phyloP scores from a whole-genome alignment of 2,888 invertebrate genomes.

The Leistus spinibarbis region DNA sequence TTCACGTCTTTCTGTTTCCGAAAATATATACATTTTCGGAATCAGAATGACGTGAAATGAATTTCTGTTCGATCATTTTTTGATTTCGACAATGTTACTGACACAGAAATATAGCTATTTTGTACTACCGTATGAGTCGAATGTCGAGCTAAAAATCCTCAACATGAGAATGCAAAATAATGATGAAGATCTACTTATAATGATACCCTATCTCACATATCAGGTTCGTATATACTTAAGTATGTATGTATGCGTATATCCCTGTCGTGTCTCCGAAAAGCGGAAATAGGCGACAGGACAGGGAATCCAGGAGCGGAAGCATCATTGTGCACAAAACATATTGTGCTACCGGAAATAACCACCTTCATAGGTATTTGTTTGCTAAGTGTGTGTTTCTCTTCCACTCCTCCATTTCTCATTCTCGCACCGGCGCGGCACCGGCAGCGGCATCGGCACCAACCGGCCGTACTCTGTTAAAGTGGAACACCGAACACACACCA shows the following conservation, averaged over 20 bases:
- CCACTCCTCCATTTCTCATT: too few relatives aligned
- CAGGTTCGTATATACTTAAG: neutral
- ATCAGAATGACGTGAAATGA: too few relatives aligned
- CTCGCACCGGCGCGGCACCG: neutral
- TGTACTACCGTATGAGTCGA: too few relatives aligned
- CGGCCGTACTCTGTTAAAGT: neutral
- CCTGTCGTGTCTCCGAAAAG: neutral
- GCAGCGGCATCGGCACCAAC: too few relatives aligned
- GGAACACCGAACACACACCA: neutral
- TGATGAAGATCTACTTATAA: neutral
- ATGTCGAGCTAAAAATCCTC: neutral
- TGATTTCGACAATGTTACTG: too few relatives aligned
- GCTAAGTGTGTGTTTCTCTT: neutral
- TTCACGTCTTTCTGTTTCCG: too few relatives aligned
- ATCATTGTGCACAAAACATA: neutral
- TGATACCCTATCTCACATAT: neutral
- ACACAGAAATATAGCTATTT: too few relatives aligned
- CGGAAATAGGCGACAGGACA: neutral
- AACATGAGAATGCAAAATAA: neutral
- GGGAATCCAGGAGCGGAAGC: neutral
- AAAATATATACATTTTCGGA: too few relatives aligned
- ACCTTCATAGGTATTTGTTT: conserved; percentile 34
- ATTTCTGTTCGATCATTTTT: too few relatives aligned
- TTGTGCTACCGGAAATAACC: conserved; percentile 27
- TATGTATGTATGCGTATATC: too few relatives aligned